Conservation (phyloP, 2,113 vertebrate genomes). For the Charina bottae region DNA sequence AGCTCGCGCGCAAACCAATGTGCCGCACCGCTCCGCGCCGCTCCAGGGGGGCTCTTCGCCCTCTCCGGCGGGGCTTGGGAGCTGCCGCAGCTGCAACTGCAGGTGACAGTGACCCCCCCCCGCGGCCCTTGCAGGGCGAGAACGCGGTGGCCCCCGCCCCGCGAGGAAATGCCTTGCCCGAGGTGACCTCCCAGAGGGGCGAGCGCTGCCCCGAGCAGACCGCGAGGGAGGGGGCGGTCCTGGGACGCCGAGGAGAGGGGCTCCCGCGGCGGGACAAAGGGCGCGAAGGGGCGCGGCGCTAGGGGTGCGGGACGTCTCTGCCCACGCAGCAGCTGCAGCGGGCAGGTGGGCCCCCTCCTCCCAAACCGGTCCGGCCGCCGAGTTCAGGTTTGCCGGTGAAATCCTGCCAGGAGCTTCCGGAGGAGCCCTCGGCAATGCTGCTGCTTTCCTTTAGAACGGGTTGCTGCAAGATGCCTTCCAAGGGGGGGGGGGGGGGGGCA, state of each 20-base stretch:
- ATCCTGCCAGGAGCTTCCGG: background rate
- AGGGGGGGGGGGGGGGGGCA: too few species aligned
- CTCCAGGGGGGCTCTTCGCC: background rate
- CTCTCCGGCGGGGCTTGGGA: background rate
- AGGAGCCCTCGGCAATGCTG: background rate
- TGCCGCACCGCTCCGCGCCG: background rate
- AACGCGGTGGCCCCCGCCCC: background rate
- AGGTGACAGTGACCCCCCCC: background rate
- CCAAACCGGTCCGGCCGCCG: background rate
- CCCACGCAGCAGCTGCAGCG: too few species aligned
- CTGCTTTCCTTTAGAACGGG: too few species aligned
- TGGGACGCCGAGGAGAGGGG: too few species aligned
- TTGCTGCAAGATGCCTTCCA: too few species aligned
- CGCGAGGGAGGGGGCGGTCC: too few species aligned
- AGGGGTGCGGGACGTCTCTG: too few species aligned
- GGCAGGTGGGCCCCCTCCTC: too few species aligned
- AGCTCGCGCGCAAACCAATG: slow-evolving; percentile 24
- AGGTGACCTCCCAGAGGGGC: too few species aligned
- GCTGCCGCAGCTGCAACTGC: background rate
- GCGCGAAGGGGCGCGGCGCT: background rate
- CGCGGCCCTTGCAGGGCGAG: rapidly evolving
- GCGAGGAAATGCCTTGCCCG: too few species aligned
- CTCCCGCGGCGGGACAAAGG: too few species aligned
- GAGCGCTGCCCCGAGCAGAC: too few species aligned
- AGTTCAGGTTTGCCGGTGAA: background rate